Evolutionary conservation across 2,797 vertebrate species (phyloP).

Genomic region (Gymnocypris eckloni): DNA sequence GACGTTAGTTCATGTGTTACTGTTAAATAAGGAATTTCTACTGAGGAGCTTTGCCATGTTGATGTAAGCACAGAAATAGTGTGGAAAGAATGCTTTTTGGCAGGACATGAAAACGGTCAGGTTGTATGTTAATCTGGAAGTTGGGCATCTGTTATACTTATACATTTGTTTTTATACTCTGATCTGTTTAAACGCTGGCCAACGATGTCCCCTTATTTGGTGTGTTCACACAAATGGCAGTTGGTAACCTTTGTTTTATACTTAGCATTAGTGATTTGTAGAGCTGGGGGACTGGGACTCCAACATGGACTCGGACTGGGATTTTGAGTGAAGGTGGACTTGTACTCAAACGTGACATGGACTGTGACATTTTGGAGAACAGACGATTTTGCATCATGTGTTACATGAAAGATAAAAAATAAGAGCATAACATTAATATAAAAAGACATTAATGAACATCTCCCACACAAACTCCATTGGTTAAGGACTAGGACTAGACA

Average conservation of each 20-base stretch:
- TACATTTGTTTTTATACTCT: slow-evolving; percentile 35
- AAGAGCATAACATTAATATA: background rate
- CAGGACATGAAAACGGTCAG: slow-evolving; percentile 38
- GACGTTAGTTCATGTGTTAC: slow-evolving; percentile 40
- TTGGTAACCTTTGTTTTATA: background rate
- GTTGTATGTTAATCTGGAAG: slow-evolving; percentile 17
- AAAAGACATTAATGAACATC: background rate
- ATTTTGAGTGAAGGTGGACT: background rate
- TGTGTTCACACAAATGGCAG: slow-evolving; percentile 29
- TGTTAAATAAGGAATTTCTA: slow-evolving; percentile 53
- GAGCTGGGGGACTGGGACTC: background rate
- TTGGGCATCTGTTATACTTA: slow-evolving; percentile 1
- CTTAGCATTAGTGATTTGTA: background rate
- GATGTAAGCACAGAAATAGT: slow-evolving; percentile 38
- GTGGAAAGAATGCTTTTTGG: slow-evolving; percentile 41
- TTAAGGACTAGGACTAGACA: background rate
- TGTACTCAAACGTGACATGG: background rate
- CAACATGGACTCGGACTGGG: background rate
- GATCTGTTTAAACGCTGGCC: slow-evolving; percentile 18
- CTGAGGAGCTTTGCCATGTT: slow-evolving; percentile 51
- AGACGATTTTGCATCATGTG: background rate
- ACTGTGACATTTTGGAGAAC: background rate
- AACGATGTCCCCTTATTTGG: slow-evolving; percentile 41
- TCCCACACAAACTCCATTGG: background rate
- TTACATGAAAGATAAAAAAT: background rate